Conservation (phyloP, 2,797 vertebrate species). For the Chelon auratus region DNA sequence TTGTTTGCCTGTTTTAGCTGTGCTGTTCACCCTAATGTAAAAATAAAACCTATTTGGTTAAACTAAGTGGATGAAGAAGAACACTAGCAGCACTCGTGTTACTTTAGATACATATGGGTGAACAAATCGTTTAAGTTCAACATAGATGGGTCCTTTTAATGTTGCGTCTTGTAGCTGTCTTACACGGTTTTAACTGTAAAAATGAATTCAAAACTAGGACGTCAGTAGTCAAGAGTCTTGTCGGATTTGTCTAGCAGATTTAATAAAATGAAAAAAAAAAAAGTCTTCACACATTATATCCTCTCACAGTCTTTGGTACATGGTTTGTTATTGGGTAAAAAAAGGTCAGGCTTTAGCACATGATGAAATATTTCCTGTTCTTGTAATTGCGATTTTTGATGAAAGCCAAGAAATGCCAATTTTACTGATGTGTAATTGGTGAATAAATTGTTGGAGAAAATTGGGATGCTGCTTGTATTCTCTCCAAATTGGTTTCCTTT, state of each 20-base stretch:
- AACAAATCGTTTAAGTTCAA: not conserved
- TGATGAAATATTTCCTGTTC: slow-evolving; percentile 38
- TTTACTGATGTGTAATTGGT: slow-evolving; percentile 62
- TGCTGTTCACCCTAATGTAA: not conserved
- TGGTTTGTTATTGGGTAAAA: slow-evolving; percentile 6
- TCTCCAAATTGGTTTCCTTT: slow-evolving; percentile 66
- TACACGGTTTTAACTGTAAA: too few relatives aligned
- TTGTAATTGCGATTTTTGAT: slow-evolving; percentile 48
- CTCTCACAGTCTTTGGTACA: not conserved
- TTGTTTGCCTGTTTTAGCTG: not conserved
- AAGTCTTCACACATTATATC: slow-evolving; percentile 20
- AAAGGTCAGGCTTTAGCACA: slow-evolving; percentile 22
- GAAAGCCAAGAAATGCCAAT: slow-evolving; percentile 48
- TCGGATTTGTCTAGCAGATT: slow-evolving; percentile 10
- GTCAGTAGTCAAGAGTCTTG: not conserved
- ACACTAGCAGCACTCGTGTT: not conserved
- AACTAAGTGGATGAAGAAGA: not conserved
- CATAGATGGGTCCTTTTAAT: not conserved
- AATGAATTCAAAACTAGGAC: not conserved
- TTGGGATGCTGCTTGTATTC: slow-evolving; percentile 54
- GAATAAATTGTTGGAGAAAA: slow-evolving; percentile 64
- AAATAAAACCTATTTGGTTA: not conserved
- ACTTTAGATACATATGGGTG: not conserved
- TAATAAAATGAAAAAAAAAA: slow-evolving; percentile 23
- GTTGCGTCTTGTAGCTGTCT: too few relatives aligned